These are phyloP conservation scores for Physella acuta DNA, from an alignment of 1,140 invertebrate species.

Conservation along the genomic window DNA sequence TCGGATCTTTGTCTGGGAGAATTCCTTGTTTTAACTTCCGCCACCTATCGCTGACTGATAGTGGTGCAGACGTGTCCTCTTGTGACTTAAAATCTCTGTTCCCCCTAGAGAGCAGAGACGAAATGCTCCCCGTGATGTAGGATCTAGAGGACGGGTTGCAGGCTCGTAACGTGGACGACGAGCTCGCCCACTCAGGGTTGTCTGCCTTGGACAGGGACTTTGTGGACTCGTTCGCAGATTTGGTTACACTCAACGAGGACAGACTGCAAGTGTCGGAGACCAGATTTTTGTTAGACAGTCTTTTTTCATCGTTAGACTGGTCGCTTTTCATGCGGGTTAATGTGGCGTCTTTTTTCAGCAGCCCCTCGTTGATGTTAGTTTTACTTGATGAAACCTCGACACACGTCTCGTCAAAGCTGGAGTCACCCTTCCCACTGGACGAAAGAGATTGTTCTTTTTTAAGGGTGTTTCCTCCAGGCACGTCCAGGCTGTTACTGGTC, in stretches of 20 bases:
- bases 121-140: slow-evolving; percentile 5
- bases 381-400: too few relatives aligned
- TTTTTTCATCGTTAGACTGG: too few relatives aligned
- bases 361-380: too few relatives aligned
- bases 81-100: not conserved
- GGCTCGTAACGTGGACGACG: not conserved
- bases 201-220: slow-evolving; percentile 1
- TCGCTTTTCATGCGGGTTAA: too few relatives aligned
- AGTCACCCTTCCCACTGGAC: slow-evolving; percentile 14
- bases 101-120: not conserved
- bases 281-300: too few relatives aligned
- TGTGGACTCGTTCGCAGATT: not conserved
- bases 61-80: not conserved
- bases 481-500: not conserved
- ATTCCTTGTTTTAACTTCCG: slow-evolving; percentile 10
- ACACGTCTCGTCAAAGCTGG: slow-evolving; percentile 14
- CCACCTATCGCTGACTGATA: slow-evolving; percentile 15
- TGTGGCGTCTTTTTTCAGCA: not conserved
- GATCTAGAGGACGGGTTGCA: not conserved
- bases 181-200: not conserved
- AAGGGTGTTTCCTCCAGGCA: not conserved
- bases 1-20: slow-evolving; percentile 2
- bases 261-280: not conserved
- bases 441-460: slow-evolving; percentile 16
- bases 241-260: not conserved